These are phyloP conservation scores for Trachymyrmex septentrionalis DNA, from an alignment of 1,140 invertebrate species.

Conservation along the genomic window DNA sequence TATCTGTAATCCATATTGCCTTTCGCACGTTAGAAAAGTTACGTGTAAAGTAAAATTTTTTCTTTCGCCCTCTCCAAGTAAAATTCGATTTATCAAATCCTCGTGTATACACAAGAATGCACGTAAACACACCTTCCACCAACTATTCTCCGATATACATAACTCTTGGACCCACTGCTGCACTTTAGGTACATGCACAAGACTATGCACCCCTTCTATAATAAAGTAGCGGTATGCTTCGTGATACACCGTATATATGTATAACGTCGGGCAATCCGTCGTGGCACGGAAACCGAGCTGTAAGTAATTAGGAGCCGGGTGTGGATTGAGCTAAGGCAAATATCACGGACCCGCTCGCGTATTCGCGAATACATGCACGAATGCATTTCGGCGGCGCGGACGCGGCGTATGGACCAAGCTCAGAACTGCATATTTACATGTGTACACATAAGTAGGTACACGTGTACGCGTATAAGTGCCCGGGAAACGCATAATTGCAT, in stretches of 20 bases:
- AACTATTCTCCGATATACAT: constrained; percentile 37
- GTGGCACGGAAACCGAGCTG: constrained; percentile 71
- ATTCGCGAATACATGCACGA: constrained; percentile 78
- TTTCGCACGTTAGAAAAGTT: neutral
- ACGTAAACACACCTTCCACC: neutral
- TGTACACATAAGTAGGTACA: constrained; percentile 74
- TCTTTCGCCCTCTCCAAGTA: neutral
- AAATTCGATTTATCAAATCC: constrained; percentile 25
- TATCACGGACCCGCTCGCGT: constrained; percentile 76
- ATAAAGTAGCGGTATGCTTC: constrained; percentile 68
- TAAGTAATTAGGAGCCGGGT: constrained; percentile 81
- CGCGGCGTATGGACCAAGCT: constrained; percentile 71
- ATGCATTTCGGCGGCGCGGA: constrained; percentile 74
- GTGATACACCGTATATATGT: constrained; percentile 66
- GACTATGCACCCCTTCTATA: constrained; percentile 65
- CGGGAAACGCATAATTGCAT: constrained; percentile 66
- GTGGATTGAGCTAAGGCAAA: constrained; percentile 81
- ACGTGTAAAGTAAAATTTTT: neutral
- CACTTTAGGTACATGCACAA: constrained; percentile 50
- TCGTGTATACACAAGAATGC: neutral
- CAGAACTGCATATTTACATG: constrained; percentile 71
- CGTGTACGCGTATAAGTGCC: constrained; percentile 65
- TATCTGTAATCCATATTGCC: neutral
- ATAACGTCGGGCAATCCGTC: constrained; percentile 71
- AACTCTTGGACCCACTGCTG: constrained; percentile 22